Conservation (phyloP, 2,113 vertebrate genomes). For the Oryzias javanicus region DNA sequence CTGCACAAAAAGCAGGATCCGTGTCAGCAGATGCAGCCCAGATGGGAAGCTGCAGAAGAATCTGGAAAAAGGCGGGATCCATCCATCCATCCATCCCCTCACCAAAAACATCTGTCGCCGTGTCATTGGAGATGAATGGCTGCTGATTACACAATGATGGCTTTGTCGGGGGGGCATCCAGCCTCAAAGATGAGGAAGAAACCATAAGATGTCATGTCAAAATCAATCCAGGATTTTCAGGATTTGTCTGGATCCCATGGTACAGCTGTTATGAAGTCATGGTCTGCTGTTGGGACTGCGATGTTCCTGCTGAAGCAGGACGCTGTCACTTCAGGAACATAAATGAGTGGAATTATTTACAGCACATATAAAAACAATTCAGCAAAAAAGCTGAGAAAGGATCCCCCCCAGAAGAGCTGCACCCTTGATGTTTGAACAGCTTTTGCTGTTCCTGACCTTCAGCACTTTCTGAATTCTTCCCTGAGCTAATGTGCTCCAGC, state of each 20-base stretch:
- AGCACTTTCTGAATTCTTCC: background rate
- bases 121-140: constrained; percentile 61
- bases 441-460: constrained; percentile 5
- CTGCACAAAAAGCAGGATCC: constrained; percentile 27
- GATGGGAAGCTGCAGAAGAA: constrained; percentile 56
- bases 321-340: background rate
- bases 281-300: background rate
- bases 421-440: too few species aligned
- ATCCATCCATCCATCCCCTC: constrained; percentile 33
- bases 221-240: background rate
- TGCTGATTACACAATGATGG: constrained; percentile 52
- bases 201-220: constrained; percentile 12
- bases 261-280: background rate
- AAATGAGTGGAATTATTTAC: background rate
- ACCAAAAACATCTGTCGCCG: constrained; percentile 56
- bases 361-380: background rate
- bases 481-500: background rate
- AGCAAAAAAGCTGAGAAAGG: too few species aligned
- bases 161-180: constrained; percentile 42
- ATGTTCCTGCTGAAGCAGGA: background rate
- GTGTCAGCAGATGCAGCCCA: constrained; percentile 57
- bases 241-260: background rate
- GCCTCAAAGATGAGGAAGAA: constrained; percentile 6
- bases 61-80: constrained; percentile 35
- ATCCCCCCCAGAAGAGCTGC: too few species aligned